These are phyloP conservation scores for Zootoca vivipara DNA, from an alignment of 2,113 vertebrate species.

Conservation along the genomic window DNA sequence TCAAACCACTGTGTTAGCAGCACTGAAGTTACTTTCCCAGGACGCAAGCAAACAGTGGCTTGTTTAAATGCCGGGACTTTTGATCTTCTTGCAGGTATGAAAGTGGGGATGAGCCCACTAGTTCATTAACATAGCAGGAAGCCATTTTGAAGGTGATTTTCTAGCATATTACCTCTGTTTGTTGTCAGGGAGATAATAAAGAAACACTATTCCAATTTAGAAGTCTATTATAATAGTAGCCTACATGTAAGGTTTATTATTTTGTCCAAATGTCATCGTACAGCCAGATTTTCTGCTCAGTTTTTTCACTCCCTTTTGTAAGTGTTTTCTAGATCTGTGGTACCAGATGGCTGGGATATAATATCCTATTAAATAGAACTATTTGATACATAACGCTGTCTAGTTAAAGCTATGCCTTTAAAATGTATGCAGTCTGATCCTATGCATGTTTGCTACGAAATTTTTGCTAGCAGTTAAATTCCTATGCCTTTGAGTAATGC, in stretches of 20 bases:
- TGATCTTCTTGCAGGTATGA: too few relatives aligned
- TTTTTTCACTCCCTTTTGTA: conserved; percentile 55
- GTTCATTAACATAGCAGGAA: not conserved
- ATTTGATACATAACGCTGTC: conserved; percentile 57
- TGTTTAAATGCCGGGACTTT: too few relatives aligned
- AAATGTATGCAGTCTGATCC: conserved; percentile 27
- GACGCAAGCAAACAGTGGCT: too few relatives aligned
- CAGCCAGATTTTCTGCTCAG: conserved; percentile 50
- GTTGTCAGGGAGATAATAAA: not conserved
- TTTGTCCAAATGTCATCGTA: conserved; percentile 44
- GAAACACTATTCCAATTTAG: not conserved
- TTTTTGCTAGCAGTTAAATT: not conserved
- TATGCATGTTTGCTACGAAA: not conserved
- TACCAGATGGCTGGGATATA: conserved; percentile 66
- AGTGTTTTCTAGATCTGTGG: conserved; percentile 50
- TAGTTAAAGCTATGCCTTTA: conserved; percentile 58
- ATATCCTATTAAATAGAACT: conserved; percentile 66
- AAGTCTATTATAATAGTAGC: not conserved
- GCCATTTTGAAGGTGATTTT: too few relatives aligned
- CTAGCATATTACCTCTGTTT: not conserved
- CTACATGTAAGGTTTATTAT: not conserved
- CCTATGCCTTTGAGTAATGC: not conserved
- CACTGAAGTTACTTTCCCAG: too few relatives aligned
- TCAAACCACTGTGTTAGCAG: too few relatives aligned
- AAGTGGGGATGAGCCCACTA: too few relatives aligned